Base-by-base conservation (phyloP, 2,113 vertebrate species). In the Corvus cornix region DNA sequence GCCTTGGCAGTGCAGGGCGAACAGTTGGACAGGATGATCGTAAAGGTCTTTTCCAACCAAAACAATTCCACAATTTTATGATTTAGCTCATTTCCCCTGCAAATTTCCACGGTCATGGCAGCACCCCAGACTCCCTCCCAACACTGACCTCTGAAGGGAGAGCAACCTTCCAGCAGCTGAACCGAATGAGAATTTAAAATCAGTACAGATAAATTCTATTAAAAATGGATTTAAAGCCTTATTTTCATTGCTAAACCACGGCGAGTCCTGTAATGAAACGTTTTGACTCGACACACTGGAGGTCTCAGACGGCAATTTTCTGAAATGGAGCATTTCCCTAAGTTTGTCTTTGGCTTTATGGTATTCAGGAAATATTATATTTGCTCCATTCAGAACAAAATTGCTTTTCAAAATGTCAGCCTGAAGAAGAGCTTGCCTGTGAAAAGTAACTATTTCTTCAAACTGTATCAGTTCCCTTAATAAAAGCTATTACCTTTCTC, bases 321-420 rank as follows among this genome's bases (percentile, higher is more conserved):
- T 53, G 67, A 88, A 90, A 75, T 1, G 7, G 58, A 63, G 59
- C 14, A 2, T 88, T 95, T 90, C 72, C 75, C 59, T 69, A 46
- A 49, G 28, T 93, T 94, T 95, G 82, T 79, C 95, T 96, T 94
- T 59, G 75, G 88, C 90, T 93, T 92, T 82, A 51, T 27, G 49
- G 82, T 28, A 62, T 44, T 86, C 18, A 8, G 79, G 70, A 87
- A 80, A 35, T 88, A 75, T 81, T 77, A 60, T n/a, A 83, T 95
- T 85, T 83, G 75, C 82, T 92, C 79, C n/a, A 21, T 66, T 94
- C 85, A 39, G 88, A 88, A 51, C 51, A 37, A 96, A 94, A 96
- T 90, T 92, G 79, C 92, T 74, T 92, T 87, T 92, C 76, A 68
- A 94, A 95, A 95, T 95, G 92, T 94, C 94, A 96, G 67, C 87